phyloP scores from a whole-genome alignment of 2,888 invertebrate species.

The Lamellibrachia satsuma region DNA sequence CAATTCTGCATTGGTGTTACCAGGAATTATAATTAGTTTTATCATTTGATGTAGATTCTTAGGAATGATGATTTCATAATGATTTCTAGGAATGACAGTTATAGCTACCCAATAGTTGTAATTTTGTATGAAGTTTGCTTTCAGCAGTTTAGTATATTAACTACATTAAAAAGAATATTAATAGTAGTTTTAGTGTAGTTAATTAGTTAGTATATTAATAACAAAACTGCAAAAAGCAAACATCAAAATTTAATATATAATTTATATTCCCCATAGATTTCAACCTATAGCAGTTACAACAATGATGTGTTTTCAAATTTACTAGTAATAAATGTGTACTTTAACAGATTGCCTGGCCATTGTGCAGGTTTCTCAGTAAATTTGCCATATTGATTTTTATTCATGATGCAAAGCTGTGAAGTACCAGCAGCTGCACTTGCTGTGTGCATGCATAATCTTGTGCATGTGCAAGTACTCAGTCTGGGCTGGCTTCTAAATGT shows the following conservation, averaged over 20 bases:
- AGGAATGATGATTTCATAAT: neutral
- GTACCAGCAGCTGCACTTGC: neutral
- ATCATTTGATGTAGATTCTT: neutral
- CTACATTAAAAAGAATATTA: no score
- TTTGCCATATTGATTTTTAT: constrained; percentile 5
- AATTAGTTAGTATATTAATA: no score
- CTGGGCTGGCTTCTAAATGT: neutral
- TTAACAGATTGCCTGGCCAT: neutral
- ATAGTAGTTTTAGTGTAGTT: no score
- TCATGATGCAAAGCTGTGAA: constrained; percentile 17
- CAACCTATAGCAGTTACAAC: neutral
- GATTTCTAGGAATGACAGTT: neutral
- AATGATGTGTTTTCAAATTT: neutral
- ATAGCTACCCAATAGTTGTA: neutral
- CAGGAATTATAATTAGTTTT: neutral
- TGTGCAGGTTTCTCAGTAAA: neutral
- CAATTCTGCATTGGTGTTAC: neutral
- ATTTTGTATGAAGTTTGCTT: neutral
- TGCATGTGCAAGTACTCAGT: neutral
- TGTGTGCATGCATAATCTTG: neutral
- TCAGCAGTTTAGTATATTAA: neutral
- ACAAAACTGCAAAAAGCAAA: no score
- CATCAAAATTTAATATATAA: neutral
- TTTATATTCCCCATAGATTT: neutral
- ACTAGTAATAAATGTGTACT: neutral